Conservation (phyloP, 2,113 vertebrate genomes). For the Myocastor coypus region DNA sequence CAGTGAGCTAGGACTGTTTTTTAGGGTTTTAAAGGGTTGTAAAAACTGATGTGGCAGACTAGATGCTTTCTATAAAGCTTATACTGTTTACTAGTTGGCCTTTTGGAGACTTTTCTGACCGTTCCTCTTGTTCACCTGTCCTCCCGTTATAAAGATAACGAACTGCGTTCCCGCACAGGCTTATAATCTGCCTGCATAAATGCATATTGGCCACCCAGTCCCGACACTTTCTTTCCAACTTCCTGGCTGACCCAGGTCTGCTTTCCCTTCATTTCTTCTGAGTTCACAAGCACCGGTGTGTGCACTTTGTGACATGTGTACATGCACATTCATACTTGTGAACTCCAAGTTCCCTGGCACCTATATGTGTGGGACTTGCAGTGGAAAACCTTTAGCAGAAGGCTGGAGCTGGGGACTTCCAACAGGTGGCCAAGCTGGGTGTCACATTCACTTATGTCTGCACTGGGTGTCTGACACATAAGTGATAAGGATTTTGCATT, state of each 20-base stretch:
- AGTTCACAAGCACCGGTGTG: background rate
- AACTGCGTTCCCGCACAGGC: background rate
- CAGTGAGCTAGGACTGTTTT: slow-evolving; percentile 61
- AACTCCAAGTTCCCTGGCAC: background rate
- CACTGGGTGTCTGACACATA: background rate
- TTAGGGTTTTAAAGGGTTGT: slow-evolving; percentile 39
- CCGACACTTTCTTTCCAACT: background rate
- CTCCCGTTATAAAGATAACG: background rate
- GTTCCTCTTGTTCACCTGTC: background rate
- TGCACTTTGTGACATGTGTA: background rate
- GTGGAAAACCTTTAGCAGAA: background rate
- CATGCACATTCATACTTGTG: background rate
- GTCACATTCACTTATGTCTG: background rate
- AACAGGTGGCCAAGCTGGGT: background rate
- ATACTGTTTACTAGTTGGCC: background rate
- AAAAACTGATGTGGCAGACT: background rate
- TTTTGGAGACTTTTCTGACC: background rate
- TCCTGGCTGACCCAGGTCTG: background rate
- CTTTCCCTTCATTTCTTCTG: background rate
- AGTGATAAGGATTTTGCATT: background rate
- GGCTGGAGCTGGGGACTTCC: background rate
- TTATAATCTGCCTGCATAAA: background rate
- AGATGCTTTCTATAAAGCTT: slow-evolving; percentile 10
- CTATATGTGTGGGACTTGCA: background rate
- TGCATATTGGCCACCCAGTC: background rate